Percentiles rank a stretch among this genome's conserved stretches.
Evolutionary conservation across 2,113 vertebrate genomes (phyloP).

Genomic region (Ranitomeya variabilis): DNA sequence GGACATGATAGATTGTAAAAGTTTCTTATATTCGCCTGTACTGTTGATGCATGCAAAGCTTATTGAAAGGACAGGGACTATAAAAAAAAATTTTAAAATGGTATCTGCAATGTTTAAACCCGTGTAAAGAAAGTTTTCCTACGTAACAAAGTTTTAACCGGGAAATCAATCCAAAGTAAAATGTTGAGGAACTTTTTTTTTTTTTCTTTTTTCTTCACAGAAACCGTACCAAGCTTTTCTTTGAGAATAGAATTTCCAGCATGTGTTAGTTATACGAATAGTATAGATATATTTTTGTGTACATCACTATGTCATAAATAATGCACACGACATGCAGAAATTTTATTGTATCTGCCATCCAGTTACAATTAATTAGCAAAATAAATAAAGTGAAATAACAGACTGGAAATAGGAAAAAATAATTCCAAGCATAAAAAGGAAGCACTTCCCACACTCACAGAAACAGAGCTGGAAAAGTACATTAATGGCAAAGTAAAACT

Average conservation of each 20-base stretch:
- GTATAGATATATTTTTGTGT: neutral
- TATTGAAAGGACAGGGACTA: too few relatives aligned
- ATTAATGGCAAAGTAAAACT: conserved; percentile 26
- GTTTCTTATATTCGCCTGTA: too few relatives aligned
- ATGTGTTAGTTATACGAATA: neutral
- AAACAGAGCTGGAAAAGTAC: conserved; percentile 6
- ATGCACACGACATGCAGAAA: neutral
- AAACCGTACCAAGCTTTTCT: neutral
- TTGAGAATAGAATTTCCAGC: too few relatives aligned
- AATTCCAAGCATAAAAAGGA: neutral
- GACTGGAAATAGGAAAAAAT: neutral
- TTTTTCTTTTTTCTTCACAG: too few relatives aligned
- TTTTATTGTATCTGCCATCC: neutral
- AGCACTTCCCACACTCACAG: neutral
- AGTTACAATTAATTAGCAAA: neutral
- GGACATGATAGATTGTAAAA: too few relatives aligned
- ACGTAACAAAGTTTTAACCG: neutral
- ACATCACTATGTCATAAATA: neutral
- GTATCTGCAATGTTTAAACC: too few relatives aligned
- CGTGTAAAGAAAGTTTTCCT: too few relatives aligned
- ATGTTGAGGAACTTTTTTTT: too few relatives aligned
- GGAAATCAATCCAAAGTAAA: neutral
- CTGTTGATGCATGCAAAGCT: too few relatives aligned
- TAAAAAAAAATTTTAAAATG: too few relatives aligned
- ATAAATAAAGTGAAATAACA: neutral